Evolutionary conservation across 2,888 invertebrate species (phyloP), one percentile per base, ranked within the genome.

Genomic region (Dione juno): DNA sequence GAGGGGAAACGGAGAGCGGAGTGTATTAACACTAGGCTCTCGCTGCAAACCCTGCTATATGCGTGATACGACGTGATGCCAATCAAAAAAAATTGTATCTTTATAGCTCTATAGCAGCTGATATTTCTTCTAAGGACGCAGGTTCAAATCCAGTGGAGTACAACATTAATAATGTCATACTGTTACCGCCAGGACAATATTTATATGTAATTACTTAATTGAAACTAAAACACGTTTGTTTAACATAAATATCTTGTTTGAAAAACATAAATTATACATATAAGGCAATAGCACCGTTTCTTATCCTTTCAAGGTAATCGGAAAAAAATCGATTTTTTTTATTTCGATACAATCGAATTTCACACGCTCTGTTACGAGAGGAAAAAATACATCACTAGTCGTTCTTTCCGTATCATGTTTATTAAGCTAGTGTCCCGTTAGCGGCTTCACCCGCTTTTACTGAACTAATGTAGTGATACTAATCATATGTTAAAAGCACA

Each of bases 191-290:
- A 28, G 5, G 28, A 28, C 28, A 41, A 7, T 43, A 43, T 58
- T 19, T 21, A 21, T 21, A 35, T 45, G 35, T 48, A 63, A 63
- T 63, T 48, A 28, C 63, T 63, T 48, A 48, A 63, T 48, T 35
- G 16, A 48, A 21, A 45, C 6, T 19, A 41, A 58, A 58, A 58
- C 58, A 19, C 9, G 58, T 58, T 43, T 48, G 45, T 48, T 63
- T 63, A 63, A 63, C 63, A 63, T 63, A 63, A 48, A 63, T 35
- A 63, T 63, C 48, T 63, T 63, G 63, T 63, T 63, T 35, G 35
- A 7, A 63, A 43, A 61, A 35, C 35, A 48, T 63, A 63, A 63
- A 63, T 63, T 48, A 48, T 10, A 43, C 43, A 6, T 28, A 63
- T 48, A 63, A 48, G 63, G 63, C 11, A 48, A 35, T 11, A 61